phyloP scores from a whole-genome alignment of 2,797 vertebrate species.

The Hydrocynus forskahlii region DNA sequence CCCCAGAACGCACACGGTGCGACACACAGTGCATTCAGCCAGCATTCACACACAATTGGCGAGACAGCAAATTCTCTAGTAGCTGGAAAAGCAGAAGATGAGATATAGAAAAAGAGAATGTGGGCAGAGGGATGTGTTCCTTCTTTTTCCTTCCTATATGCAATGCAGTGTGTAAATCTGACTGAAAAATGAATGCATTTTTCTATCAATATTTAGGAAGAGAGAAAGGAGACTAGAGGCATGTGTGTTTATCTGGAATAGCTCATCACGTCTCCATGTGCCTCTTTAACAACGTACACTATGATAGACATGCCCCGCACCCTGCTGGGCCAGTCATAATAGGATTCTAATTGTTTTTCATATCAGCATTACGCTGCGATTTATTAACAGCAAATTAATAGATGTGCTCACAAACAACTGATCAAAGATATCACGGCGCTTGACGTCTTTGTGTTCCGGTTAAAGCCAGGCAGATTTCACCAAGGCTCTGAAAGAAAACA shows the following conservation, averaged over 20 bases:
- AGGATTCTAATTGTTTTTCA: conserved; percentile 50
- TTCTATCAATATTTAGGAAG: neutral
- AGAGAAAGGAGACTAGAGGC: neutral
- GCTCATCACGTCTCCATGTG: conserved; percentile 28
- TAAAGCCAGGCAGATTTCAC: neutral
- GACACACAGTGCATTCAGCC: neutral
- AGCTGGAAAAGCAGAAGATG: conserved; percentile 1
- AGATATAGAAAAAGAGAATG: neutral
- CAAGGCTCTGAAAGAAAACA: neutral
- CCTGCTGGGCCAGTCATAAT: conserved; percentile 41
- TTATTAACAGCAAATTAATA: conserved; percentile 56
- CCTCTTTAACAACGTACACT: conserved; percentile 32
- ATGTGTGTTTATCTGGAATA: conserved; percentile 23
- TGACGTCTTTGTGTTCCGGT: conserved; percentile 22
- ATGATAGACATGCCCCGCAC: conserved; percentile 37
- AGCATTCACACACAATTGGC: neutral
- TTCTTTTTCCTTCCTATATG: neutral
- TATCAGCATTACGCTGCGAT: conserved; percentile 38
- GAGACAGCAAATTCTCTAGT: neutral
- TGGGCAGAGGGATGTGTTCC: neutral
- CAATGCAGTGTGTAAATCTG: neutral
- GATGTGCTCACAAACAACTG: conserved; percentile 46
- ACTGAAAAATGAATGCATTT: neutral
- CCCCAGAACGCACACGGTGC: neutral
- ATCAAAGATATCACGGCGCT: conserved; percentile 29